These are phyloP conservation scores for Charanyca ferruginea DNA, from an alignment of 2,888 invertebrate genomes.

Conservation along the genomic window DNA sequence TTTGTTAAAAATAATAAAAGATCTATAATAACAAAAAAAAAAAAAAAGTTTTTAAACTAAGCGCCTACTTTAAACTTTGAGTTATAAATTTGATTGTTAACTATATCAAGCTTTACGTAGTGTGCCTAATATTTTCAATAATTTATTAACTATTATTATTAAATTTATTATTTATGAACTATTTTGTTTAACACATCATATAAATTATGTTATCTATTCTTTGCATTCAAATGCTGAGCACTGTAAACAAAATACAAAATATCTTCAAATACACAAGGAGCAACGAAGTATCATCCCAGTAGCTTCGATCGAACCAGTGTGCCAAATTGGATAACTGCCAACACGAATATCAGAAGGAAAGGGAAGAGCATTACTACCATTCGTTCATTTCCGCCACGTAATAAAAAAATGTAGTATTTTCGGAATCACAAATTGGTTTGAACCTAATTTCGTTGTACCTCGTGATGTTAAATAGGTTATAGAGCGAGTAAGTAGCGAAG, in stretches of 20 bases:
- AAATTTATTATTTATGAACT: too few relatives aligned
- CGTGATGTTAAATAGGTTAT: constrained; percentile 13
- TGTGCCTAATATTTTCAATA: too few relatives aligned
- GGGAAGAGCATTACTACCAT: constrained; percentile 57
- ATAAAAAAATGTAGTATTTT: constrained; percentile 58
- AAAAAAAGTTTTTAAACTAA: not conserved
- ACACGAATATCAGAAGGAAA: constrained; percentile 70
- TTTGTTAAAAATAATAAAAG: too few relatives aligned
- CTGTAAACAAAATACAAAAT: constrained; percentile 48
- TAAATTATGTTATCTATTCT: too few relatives aligned
- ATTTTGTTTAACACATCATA: not conserved
- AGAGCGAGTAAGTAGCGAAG: not conserved
- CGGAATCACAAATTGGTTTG: constrained; percentile 46
- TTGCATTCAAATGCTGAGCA: not conserved
- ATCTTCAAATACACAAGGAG: constrained; percentile 39
- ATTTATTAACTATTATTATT: too few relatives aligned
- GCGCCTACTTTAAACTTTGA: constrained; percentile 4
- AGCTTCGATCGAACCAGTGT: constrained; percentile 57
- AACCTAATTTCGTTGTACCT: constrained; percentile 40
- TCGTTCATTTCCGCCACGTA: constrained; percentile 62
- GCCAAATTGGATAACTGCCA: constrained; percentile 83
- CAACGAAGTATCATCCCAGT: constrained; percentile 47
- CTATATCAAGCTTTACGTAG: too few relatives aligned
- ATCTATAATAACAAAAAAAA: too few relatives aligned
- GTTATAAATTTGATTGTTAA: not conserved